These are phyloP conservation scores for Cephonodes hylas DNA, from an alignment of 2,888 invertebrate species.

Conservation along the genomic window DNA sequence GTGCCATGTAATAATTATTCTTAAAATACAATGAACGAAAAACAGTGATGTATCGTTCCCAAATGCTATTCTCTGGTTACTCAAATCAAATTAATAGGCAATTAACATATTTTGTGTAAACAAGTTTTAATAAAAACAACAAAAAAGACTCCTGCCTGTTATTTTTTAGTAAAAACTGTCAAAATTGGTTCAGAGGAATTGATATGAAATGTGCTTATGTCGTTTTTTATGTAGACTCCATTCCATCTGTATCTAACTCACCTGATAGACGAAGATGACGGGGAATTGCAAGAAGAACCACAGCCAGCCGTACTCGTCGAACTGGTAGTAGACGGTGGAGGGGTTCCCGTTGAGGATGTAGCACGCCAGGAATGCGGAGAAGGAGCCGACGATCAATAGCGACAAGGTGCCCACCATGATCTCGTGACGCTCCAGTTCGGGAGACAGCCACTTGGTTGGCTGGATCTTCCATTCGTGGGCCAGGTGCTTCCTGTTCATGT, in stretches of 20 bases:
- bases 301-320: conserved; percentile 82
- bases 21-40: too few species aligned
- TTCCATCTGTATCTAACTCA: conserved; percentile 60
- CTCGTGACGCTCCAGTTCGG: conserved; percentile 85
- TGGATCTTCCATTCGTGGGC: conserved; percentile 88
- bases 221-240: too few species aligned
- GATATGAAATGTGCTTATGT: too few species aligned
- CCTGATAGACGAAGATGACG: conserved; percentile 83
- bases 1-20: too few species aligned
- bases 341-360: conserved; percentile 86
- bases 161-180: too few species aligned
- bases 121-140: too few species aligned
- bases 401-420: conserved; percentile 83
- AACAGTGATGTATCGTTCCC: too few species aligned
- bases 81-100: too few species aligned
- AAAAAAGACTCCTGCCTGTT: too few species aligned
- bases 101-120: too few species aligned
- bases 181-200: too few species aligned
- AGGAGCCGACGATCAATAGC: conserved; percentile 76
- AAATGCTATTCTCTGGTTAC: too few species aligned
- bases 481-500: conserved; percentile 81
- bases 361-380: conserved; percentile 83
- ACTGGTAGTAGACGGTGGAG: conserved; percentile 83
- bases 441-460: conserved; percentile 84
- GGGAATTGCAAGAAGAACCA: conserved; percentile 86